Percentiles rank a stretch among this genome's conserved stretches.
These are phyloP conservation scores for Agapetus fuscipes DNA, from an alignment of 2,888 invertebrate species.

Conservation along the genomic window DNA sequence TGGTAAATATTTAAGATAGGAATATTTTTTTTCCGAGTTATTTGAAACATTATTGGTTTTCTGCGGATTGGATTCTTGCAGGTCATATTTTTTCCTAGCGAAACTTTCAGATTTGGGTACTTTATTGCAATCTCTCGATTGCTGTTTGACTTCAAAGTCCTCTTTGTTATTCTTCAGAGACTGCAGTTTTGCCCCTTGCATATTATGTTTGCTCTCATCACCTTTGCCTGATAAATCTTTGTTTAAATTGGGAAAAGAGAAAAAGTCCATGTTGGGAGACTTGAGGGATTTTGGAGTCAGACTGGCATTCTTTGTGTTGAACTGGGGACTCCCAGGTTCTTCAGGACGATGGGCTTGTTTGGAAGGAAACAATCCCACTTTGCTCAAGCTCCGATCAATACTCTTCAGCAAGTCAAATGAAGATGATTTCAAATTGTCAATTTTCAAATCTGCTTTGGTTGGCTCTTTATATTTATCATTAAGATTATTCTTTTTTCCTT, in stretches of 20 bases:
- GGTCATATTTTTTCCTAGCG: conserved; percentile 27
- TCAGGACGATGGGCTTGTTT: conserved; percentile 1
- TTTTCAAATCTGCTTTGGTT: neutral
- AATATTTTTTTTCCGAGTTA: neutral
- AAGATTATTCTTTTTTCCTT: conserved; percentile 4
- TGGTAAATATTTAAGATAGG: conserved; percentile 1
- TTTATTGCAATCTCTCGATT: conserved; percentile 2
- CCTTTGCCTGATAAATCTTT: conserved; percentile 3
- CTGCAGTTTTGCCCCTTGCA: conserved; percentile 6
- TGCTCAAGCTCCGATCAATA: conserved; percentile 15
- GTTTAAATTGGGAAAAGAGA: conserved; percentile 12
- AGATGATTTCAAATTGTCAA: conserved; percentile 6
- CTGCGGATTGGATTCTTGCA: neutral
- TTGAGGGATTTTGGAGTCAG: conserved; percentile 16
- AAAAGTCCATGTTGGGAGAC: conserved; percentile 13
- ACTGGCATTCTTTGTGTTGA: conserved; percentile 18
- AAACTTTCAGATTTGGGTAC: conserved; percentile 35
- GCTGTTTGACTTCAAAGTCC: conserved; percentile 1
- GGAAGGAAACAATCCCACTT: conserved; percentile 10
- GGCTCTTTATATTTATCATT: conserved; percentile 4
- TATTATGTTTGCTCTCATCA: neutral
- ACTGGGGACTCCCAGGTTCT: conserved; percentile 13
- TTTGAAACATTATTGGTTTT: conserved; percentile 4
- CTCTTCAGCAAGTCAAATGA: conserved; percentile 16
- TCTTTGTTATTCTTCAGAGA: conserved; percentile 10